Evolutionary conservation across 2,888 invertebrate species (phyloP).

Genomic region (Ornithoptera priamus): DNA sequence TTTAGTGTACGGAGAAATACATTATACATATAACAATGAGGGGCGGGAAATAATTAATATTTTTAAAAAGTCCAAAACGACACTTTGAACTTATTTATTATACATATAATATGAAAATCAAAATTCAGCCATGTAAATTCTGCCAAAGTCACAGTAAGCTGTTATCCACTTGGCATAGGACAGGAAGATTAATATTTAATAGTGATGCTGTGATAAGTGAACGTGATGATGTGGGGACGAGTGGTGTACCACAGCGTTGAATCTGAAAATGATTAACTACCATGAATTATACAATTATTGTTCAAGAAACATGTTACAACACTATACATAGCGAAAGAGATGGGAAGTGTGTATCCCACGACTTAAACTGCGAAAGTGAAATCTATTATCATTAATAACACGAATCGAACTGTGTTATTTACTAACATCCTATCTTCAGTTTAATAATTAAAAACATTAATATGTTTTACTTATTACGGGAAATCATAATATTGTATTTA

Average conservation of each 20-base stretch:
- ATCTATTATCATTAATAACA: neutral
- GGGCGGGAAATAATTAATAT: neutral
- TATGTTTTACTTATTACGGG: too few species aligned
- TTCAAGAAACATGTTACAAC: neutral
- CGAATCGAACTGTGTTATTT: too few species aligned
- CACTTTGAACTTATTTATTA: neutral
- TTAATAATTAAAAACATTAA: too few species aligned
- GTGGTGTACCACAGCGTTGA: slow-evolving; percentile 81
- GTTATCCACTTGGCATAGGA: neutral
- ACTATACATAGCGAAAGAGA: neutral
- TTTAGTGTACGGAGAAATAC: too few species aligned
- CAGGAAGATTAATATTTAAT: slow-evolving; percentile 6
- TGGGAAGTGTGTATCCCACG: neutral
- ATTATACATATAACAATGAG: neutral
- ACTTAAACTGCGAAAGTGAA: neutral
- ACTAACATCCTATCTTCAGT: too few species aligned
- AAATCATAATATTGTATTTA: too few species aligned
- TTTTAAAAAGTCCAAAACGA: neutral
- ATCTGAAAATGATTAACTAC: slow-evolving; percentile 60
- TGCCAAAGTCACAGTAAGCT: neutral
- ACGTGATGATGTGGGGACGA: slow-evolving; percentile 76
- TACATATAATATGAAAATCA: neutral
- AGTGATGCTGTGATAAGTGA: slow-evolving; percentile 63
- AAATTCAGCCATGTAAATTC: neutral
- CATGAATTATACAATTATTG: neutral